phyloP scores from a whole-genome alignment of 64 coral and sea anemone genomes.

The Orbicella faveolata region DNA sequence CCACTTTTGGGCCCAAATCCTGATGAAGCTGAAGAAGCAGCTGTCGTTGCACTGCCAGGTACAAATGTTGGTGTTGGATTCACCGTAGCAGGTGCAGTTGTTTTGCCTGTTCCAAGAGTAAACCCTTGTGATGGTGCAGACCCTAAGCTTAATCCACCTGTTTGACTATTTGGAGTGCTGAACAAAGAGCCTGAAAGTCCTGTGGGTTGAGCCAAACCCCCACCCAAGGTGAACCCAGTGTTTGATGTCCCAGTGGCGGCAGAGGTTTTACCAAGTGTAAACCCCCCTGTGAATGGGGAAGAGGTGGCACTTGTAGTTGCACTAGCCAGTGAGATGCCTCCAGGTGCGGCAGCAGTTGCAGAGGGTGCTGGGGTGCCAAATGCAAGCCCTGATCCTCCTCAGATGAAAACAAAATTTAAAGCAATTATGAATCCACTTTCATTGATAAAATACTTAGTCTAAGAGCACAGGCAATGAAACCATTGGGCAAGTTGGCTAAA shows the following conservation, averaged over 20 bases:
- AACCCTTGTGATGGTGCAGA: conserved; percentile 29
- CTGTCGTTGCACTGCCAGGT: conserved; percentile 35
- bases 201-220: not conserved
- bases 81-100: not conserved
- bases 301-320: not conserved
- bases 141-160: conserved; percentile 13
- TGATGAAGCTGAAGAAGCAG: not conserved
- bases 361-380: conserved; percentile 30
- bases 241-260: not conserved
- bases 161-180: not conserved
- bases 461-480: too few species aligned
- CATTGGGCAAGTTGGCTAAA: too few species aligned
- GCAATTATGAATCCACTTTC: too few species aligned
- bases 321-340: not conserved
- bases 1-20: not conserved
- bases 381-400: not conserved
- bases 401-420: not conserved
- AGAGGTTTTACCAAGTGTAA: conserved; percentile 16
- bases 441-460: too few species aligned
- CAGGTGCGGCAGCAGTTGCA: not conserved
- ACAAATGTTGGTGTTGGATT: conserved; percentile 48
- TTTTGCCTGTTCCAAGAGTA: conserved; percentile 34
- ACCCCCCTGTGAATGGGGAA: not conserved
- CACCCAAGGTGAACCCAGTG: conserved; percentile 43
- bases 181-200: not conserved